Base-by-base conservation (phyloP, 2,888 invertebrate genomes). In the Apocheima hispidaria region DNA sequence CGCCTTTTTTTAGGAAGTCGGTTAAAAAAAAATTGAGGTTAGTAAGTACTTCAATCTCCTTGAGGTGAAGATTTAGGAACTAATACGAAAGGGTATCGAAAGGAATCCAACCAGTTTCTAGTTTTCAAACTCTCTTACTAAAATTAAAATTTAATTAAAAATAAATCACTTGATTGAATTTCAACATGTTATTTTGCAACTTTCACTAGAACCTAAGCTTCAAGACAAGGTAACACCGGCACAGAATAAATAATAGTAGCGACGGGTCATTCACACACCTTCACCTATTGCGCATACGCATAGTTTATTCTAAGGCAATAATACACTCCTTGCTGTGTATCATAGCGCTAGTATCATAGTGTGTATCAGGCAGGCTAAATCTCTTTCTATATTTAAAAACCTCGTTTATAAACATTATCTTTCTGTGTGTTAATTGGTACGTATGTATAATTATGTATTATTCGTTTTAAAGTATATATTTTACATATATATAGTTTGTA, bases 191-290 rank as follows among this genome's bases (percentile, higher is more conserved):
- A 40, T 38, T 36, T 56, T 14, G 21, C 49, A 56, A 49, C 43
- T 57, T 57, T 57, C 41, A 57, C 49, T 43, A 40, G 38, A 38
- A 38, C 50, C 36, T 50, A 51, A 40, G 40, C 51, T 51, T 30
- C 0, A 6, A 40, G n/a, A 51, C 51, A 40, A 51, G 40, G 38
- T 38, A 51, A 38, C 16, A 51, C 18, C 26, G 38, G 1, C 50
- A 30, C 30, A 46, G 46, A 46, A 46, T 46, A 46, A 12, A 20
- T 20, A 33, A 7, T 33, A 46, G 30, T 30, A 38, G 38, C 18
- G 5, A 26, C 38, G 18, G 54, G 54, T 54, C 54, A 23, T 54
- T 54, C 44, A 54, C 54, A 54, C 26, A 53, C 50, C 50, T 51
- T 51, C 40, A 40, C 28, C 51, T 51, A 51, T 51, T 40, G 51